Evolutionary conservation across 2,113 vertebrate species (phyloP).

Genomic region (Gopherus flavomarginatus): DNA sequence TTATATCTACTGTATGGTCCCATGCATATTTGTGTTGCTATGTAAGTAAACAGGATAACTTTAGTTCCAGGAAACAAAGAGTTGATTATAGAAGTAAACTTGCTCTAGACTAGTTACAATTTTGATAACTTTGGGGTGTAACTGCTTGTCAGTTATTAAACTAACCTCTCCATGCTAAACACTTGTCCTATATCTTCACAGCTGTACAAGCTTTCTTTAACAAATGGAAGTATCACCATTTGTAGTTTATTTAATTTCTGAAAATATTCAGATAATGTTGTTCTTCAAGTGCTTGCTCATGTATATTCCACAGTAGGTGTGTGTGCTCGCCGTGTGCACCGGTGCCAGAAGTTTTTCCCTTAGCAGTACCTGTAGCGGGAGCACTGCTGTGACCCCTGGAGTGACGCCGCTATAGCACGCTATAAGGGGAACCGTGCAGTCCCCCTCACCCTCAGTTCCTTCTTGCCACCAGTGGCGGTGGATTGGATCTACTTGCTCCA

Average conservation of each 20-base stretch:
- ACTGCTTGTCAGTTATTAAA: background rate
- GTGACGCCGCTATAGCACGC: too few relatives aligned
- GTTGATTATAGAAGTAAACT: background rate
- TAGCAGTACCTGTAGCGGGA: too few relatives aligned
- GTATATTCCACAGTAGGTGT: too few relatives aligned
- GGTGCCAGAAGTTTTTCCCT: too few relatives aligned
- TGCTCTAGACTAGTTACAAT: background rate
- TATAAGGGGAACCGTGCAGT: too few relatives aligned
- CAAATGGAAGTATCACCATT: background rate
- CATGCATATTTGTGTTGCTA: background rate
- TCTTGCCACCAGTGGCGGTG: too few relatives aligned
- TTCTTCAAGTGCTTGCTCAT: too few relatives aligned
- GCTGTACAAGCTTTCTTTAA: background rate
- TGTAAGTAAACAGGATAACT: background rate
- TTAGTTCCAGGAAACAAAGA: background rate
- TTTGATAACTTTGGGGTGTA: background rate
- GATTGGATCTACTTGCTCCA: too few relatives aligned
- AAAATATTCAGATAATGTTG: background rate
- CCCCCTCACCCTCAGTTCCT: too few relatives aligned
- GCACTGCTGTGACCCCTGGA: too few relatives aligned
- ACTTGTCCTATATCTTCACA: background rate
- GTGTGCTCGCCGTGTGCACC: too few relatives aligned
- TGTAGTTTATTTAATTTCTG: background rate
- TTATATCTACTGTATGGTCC: background rate
- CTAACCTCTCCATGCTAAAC: background rate